phyloP scores from a whole-genome alignment of 2,888 invertebrate species.

The Stegophylla sp. region DNA sequence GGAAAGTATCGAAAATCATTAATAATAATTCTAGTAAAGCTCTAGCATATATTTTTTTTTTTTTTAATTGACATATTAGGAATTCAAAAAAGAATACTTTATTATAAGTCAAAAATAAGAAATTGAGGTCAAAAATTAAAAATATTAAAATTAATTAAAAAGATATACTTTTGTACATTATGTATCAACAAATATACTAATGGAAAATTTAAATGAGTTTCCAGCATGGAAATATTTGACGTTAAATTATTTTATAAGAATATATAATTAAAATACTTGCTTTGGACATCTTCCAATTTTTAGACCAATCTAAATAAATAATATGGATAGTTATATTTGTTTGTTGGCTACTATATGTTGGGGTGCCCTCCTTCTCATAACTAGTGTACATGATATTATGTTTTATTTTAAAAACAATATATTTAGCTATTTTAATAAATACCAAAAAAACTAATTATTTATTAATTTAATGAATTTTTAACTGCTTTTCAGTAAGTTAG shows the following conservation, averaged over 20 bases:
- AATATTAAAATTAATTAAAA: too few relatives aligned
- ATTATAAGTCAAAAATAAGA: too few relatives aligned
- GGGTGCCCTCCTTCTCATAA: not conserved
- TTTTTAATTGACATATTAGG: too few relatives aligned
- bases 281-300: slow-evolving; percentile 29
- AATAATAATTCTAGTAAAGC: too few relatives aligned
- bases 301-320: slow-evolving; percentile 31
- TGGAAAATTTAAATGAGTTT: not conserved
- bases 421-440: not conserved
- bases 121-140: too few relatives aligned
- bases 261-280: slow-evolving; percentile 33
- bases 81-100: too few relatives aligned
- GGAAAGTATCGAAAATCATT: too few relatives aligned
- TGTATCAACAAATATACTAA: not conserved
- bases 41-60: too few relatives aligned
- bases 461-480: too few relatives aligned
- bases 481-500: too few relatives aligned
- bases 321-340: slow-evolving; percentile 34
- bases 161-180: too few relatives aligned
- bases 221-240: not conserved
- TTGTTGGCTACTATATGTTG: slow-evolving; percentile 17
- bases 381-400: not conserved
- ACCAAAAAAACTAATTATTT: not conserved
- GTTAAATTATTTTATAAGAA: slow-evolving; percentile 16
- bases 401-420: not conserved